A percentile compares a stretch with the other conserved stretches of the same genome.
Evolutionary conservation across 2,113 vertebrate genomes (phyloP).

Genomic region (Lepidothrix coronata): DNA sequence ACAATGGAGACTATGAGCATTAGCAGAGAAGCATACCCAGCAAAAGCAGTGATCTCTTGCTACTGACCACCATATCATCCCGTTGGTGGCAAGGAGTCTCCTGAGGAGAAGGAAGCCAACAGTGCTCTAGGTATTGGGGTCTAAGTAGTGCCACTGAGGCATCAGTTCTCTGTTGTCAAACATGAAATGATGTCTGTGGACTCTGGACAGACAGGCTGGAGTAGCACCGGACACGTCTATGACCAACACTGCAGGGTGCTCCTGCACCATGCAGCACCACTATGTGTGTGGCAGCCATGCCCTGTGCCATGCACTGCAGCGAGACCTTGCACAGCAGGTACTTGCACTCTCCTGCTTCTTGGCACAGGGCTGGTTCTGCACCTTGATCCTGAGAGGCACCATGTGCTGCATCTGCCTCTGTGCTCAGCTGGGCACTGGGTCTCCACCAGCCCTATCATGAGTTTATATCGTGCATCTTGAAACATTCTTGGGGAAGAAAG

Average conservation of each 20-base stretch:
- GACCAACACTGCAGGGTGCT: neutral
- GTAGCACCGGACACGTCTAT: too few species aligned
- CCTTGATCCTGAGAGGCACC: neutral
- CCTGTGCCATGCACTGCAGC: neutral
- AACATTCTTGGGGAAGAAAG: neutral
- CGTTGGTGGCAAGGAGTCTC: neutral
- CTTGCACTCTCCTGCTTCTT: neutral
- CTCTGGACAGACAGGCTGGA: neutral
- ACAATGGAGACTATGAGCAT: neutral
- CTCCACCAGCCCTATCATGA: neutral
- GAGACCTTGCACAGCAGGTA: neutral
- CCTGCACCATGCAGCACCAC: neutral
- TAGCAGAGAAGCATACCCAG: neutral
- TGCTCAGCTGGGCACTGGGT: neutral
- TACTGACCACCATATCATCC: neutral
- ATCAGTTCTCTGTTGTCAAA: neutral
- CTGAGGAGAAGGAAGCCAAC: neutral
- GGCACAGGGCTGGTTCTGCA: neutral
- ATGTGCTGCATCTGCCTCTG: neutral
- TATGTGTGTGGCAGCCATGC: neutral
- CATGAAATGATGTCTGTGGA: neutral
- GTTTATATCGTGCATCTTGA: neutral
- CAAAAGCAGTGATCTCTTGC: neutral
- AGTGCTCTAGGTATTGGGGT: neutral
- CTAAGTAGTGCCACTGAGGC: neutral